phyloP scores from a whole-genome alignment of 2,113 vertebrate genomes.

The Trichomycterus rosablanca region DNA sequence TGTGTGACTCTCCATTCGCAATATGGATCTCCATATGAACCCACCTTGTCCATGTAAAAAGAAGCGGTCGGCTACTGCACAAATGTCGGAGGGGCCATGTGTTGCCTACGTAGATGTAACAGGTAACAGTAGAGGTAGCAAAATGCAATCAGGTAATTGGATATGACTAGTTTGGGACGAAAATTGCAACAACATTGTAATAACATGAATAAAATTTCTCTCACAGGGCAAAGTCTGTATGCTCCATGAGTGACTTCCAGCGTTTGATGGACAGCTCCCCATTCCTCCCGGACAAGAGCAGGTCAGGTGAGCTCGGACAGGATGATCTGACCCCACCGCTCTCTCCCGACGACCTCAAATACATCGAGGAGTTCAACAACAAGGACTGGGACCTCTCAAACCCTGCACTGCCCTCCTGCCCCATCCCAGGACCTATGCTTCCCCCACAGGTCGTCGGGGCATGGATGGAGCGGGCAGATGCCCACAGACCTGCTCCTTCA shows the following conservation, averaged over 20 bases:
- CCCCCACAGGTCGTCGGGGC: constrained; percentile 54
- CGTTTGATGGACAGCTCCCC: constrained; percentile 95
- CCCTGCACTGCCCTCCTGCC: constrained; percentile 44
- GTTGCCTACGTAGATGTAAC: no score
- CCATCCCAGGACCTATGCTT: constrained; percentile 37
- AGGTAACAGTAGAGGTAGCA: no score
- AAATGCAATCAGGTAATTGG: no score
- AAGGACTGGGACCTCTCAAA: constrained; percentile 83
- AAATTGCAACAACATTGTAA: no score
- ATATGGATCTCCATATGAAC: no score
- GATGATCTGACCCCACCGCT: constrained; percentile 89
- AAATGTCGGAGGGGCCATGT: no score
- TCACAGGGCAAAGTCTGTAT: constrained; percentile 91
- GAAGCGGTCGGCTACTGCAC: no score
- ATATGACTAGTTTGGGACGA: no score
- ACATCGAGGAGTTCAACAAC: constrained; percentile 92
- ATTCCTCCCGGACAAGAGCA: constrained; percentile 88
- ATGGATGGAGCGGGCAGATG: constrained; percentile 75
- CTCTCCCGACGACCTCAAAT: constrained; percentile 95
- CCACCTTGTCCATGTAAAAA: no score
- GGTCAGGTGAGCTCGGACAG: constrained; percentile 60
- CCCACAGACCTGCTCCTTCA: constrained; percentile 48
- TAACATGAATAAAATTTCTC: constrained; percentile 21
- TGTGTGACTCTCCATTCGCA: no score
- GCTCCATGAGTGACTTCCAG: constrained; percentile 98